These are phyloP conservation scores for Aphidius ervi DNA, from an alignment of 1,140 invertebrate genomes.

Conservation along the genomic window DNA sequence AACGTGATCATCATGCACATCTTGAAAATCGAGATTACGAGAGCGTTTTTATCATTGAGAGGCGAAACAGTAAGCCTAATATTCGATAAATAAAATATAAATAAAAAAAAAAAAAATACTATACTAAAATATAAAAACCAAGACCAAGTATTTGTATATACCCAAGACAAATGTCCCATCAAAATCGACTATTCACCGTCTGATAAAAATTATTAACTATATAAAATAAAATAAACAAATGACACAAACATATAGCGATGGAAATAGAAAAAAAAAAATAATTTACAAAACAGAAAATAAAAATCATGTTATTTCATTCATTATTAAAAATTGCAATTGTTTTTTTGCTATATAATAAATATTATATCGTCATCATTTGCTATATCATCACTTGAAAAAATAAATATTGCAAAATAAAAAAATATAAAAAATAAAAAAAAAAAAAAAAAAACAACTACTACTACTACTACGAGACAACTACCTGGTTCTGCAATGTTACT, in stretches of 20 bases:
- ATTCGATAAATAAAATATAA: slow-evolving; percentile 47
- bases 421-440: slow-evolving; percentile 2
- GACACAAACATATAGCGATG: slow-evolving; percentile 15
- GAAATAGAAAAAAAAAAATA: slow-evolving; percentile 16
- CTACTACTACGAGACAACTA: slow-evolving; percentile 24
- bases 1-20: slow-evolving; percentile 54
- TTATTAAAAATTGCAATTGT: slow-evolving; percentile 26
- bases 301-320: slow-evolving; percentile 22
- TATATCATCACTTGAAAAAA: slow-evolving; percentile 14
- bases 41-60: slow-evolving; percentile 72
- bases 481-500: slow-evolving; percentile 23
- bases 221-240: slow-evolving; percentile 10
- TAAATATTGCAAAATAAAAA: background rate
- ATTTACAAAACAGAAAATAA: background rate
- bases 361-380: slow-evolving; percentile 15
- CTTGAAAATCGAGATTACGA: slow-evolving; percentile 66
- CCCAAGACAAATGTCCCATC: slow-evolving; percentile 26
- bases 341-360: slow-evolving; percentile 22
- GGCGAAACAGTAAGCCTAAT: slow-evolving; percentile 65
- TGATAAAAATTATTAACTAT: slow-evolving; percentile 27
- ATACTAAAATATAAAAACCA: slow-evolving; percentile 29
- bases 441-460: slow-evolving; percentile 20
- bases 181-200: slow-evolving; percentile 29
- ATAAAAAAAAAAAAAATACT: slow-evolving; percentile 23
- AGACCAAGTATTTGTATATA: slow-evolving; percentile 30